Base-by-base conservation (phyloP, 2,797 vertebrate species). In the Eupleurogrammus muticus region DNA sequence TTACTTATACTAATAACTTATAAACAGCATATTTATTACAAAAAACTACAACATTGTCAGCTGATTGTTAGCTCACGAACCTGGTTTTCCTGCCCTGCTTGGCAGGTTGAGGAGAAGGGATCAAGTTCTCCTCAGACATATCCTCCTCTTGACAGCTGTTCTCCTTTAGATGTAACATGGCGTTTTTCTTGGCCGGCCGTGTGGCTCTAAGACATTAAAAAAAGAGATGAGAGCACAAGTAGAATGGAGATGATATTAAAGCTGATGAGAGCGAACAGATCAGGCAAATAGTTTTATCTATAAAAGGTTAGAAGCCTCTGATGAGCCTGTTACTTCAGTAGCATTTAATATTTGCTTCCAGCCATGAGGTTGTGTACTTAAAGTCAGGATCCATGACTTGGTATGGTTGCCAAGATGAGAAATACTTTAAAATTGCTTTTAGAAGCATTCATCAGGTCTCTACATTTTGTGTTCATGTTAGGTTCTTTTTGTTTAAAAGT, bases 171-270 rank as follows among this genome's bases (percentile, higher is more conserved):
- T 47, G 49, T 1, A 4, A 28, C 55, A 75, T 20, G 23, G 82
- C 89, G 64, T 73, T 88, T n/a, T 35, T 79, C 79, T 90, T 93
- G 7, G 89, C 87, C n/a, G 48, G 50, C 5, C 87, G 85, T 1
- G 0, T 14, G 1, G 21, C 14, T 79, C 54, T 38, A 3, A 5
- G 57, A 51, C n/a, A 50, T 0, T 0, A 73, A 23, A 69, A 65
- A 28, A 28, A 28, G 0, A 46, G 13, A 74, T 21, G 5, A 32
- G 61, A 19, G 62, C 0, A 4, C 11, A 9, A 10, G 23, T 1
- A 44, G 49, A 10, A 3, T 47, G 17, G 5, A 24, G 8, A 28
- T 9, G 2, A 19, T 16, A 36, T 7, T 0, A 0, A 59, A 24
- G 36, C 11, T 4, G 1, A 38, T 23, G 13, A 42, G 17, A 53